Evolutionary conservation across 2,113 vertebrate species (phyloP).

Genomic region (Passer domesticus): DNA sequence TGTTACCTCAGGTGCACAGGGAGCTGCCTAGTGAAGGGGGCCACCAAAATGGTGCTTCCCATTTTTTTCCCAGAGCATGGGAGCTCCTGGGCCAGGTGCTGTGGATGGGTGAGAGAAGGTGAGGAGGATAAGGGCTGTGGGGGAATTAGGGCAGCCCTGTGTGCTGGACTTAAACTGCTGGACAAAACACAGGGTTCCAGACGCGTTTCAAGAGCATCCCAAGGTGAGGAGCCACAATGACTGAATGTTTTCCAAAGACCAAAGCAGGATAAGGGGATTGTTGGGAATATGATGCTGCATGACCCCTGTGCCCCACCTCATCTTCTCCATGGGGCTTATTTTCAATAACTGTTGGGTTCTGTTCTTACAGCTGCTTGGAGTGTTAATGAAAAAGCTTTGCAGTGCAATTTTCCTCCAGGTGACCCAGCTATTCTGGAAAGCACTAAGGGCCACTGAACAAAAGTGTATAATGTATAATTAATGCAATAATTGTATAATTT

Average conservation of each 20-base stretch:
- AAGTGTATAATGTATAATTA: conserved; percentile 66
- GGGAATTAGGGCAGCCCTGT: background rate
- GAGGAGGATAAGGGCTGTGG: background rate
- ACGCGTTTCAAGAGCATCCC: background rate
- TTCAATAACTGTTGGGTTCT: background rate
- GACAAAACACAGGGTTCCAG: background rate
- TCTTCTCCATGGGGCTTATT: background rate
- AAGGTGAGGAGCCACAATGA: background rate
- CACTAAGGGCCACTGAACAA: conserved; percentile 33
- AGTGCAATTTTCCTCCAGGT: background rate
- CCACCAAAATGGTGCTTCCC: background rate
- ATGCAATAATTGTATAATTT: conserved; percentile 63
- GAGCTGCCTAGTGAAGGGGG: background rate
- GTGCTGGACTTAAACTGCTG: background rate
- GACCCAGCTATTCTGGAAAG: conserved; percentile 23
- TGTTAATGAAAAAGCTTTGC: background rate
- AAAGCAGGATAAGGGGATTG: background rate
- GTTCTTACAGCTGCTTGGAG: background rate
- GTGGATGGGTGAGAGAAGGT: background rate
- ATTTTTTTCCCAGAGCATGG: fast-evolving
- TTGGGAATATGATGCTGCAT: background rate
- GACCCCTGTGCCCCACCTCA: background rate
- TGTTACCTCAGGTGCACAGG: background rate
- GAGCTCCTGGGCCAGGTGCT: background rate
- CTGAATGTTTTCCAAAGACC: background rate